Percentiles rank a stretch among this genome's conserved stretches.
These are phyloP conservation scores for Leptinotarsa juncta DNA, from an alignment of 2,888 invertebrate genomes.

Conservation along the genomic window DNA sequence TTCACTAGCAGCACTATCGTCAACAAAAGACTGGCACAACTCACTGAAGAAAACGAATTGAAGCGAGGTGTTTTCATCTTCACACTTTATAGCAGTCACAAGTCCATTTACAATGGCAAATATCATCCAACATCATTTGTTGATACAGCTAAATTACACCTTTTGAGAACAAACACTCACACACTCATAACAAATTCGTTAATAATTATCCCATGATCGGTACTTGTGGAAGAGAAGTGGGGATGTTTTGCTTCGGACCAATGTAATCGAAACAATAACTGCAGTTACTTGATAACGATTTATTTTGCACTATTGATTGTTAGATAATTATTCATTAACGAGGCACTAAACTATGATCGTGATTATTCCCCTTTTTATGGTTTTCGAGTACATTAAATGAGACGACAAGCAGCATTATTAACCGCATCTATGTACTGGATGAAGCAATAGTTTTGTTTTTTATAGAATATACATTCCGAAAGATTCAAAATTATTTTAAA, in stretches of 20 bases:
- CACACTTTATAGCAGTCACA: conserved; percentile 13
- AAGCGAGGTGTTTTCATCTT: conserved; percentile 9
- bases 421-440: not conserved
- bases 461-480: too few species aligned
- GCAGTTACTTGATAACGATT: conserved; percentile 20
- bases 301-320: conserved; percentile 38
- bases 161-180: conserved; percentile 29
- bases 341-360: conserved; percentile 26
- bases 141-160: conserved; percentile 42
- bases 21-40: conserved; percentile 1
- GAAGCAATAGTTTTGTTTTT: too few species aligned
- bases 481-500: too few species aligned
- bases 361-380: conserved; percentile 5
- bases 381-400: not conserved
- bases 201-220: conserved; percentile 30
- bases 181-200: conserved; percentile 35
- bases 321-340: conserved; percentile 31
- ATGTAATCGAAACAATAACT: not conserved
- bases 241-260: not conserved
- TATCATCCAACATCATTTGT: conserved; percentile 39
- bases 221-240: conserved; percentile 20
- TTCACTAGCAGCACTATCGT: not conserved
- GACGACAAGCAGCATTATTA: not conserved
- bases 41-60: conserved; percentile 13
- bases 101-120: conserved; percentile 27